A percentile compares a stretch with the other conserved stretches of the same genome.
Evolutionary conservation across 53 echinoderm and acorn worm genomes (phyloP).

Genomic region (Arbacia lixula): DNA sequence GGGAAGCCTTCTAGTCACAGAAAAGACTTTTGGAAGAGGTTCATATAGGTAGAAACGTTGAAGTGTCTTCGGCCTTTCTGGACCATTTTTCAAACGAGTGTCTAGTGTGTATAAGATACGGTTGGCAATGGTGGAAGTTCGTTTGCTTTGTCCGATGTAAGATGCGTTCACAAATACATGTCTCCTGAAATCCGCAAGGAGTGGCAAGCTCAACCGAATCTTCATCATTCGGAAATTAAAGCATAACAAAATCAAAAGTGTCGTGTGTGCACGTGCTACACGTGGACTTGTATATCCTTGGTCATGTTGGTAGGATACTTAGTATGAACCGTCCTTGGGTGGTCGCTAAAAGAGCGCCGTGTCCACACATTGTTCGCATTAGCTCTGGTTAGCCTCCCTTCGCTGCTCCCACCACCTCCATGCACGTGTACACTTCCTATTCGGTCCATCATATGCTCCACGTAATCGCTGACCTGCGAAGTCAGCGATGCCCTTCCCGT

Average conservation of each 20-base stretch:
- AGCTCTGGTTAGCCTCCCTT: constrained; percentile 31
- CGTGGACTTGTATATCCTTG: constrained; percentile 56
- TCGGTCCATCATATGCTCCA: constrained; percentile 73
- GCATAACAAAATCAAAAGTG: no score
- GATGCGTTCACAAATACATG: no score
- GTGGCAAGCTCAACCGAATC: no score
- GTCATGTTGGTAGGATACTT: constrained; percentile 44
- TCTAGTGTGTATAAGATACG: constrained; percentile 5
- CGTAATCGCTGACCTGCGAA: constrained; percentile 64
- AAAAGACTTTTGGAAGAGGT: no score
- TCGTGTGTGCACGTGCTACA: background rate
- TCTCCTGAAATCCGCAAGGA: no score
- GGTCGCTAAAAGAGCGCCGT: constrained; percentile 51
- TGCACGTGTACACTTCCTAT: constrained; percentile 39
- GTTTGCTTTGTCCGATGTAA: constrained; percentile 25
- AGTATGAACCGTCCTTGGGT: constrained; percentile 1
- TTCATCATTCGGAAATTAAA: no score
- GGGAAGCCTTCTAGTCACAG: no score
- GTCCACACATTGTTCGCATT: constrained; percentile 42
- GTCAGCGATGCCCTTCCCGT: constrained; percentile 45
- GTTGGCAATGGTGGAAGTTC: constrained; percentile 25
- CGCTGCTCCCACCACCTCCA: constrained; percentile 29
- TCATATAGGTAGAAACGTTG: no score
- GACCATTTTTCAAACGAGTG: no score
- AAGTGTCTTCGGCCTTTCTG: no score